phyloP scores from a whole-genome alignment of 2,797 vertebrate species.

The Eulemur rubriventer region DNA sequence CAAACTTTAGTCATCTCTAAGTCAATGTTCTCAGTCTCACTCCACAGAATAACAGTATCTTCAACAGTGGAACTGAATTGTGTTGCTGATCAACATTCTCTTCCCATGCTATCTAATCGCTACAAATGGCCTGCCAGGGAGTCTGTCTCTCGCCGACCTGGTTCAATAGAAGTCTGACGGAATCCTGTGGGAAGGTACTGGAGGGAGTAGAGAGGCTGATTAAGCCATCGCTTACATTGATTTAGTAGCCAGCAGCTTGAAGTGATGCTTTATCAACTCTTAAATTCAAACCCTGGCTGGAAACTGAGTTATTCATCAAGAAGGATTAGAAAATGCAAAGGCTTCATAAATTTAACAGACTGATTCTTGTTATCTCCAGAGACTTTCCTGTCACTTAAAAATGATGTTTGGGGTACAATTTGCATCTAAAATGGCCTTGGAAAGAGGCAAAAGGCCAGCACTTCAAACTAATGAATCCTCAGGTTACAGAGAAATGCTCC shows the following conservation, averaged over 20 bases:
- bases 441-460: slow-evolving; percentile 86
- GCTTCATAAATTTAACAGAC: slow-evolving; percentile 86
- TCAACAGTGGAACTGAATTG: not conserved
- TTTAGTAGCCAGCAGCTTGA: slow-evolving; percentile 84
- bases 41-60: not conserved
- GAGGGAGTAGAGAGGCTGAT: slow-evolving; percentile 69
- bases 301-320: slow-evolving; percentile 85
- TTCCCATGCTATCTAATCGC: not conserved
- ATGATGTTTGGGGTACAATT: slow-evolving; percentile 85
- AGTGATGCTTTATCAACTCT: slow-evolving; percentile 85
- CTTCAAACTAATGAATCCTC: slow-evolving; percentile 86
- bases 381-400: slow-evolving; percentile 87
- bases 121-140: not conserved
- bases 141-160: slow-evolving; percentile 41
- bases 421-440: slow-evolving; percentile 84
- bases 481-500: slow-evolving; percentile 81
- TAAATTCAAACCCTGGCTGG: slow-evolving; percentile 85
- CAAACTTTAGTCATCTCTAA: not conserved
- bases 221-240: slow-evolving; percentile 77
- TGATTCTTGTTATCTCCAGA: slow-evolving; percentile 85
- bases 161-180: slow-evolving; percentile 38
- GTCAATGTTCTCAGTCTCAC: not conserved
- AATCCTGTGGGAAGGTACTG: slow-evolving; percentile 69
- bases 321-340: slow-evolving; percentile 84
- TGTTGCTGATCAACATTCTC: not conserved